A percentile compares a stretch with the other conserved stretches of the same genome.
Conservation (phyloP, 2,113 vertebrate species). For the Hipposideros armiger region DNA sequence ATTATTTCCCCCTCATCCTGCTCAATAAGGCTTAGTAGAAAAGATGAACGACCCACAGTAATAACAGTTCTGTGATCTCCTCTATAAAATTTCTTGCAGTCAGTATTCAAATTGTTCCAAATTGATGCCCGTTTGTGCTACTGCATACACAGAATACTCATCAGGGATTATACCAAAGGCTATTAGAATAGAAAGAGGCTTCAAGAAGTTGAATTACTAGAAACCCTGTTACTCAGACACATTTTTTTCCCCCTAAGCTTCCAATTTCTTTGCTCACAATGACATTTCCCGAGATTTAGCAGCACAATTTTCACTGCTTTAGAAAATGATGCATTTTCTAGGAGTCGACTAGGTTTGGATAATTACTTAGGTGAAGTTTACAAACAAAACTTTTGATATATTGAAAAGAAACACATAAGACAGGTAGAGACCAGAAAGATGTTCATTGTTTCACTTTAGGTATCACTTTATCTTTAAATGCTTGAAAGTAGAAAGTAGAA, state of each 20-base stretch:
- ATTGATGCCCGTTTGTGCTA: constrained; percentile 60
- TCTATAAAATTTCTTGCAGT: constrained; percentile 30
- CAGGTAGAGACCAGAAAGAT: background rate
- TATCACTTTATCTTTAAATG: background rate
- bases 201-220: constrained; percentile 65
- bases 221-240: constrained; percentile 50
- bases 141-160: constrained; percentile 22
- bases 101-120: constrained; percentile 58
- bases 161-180: constrained; percentile 51
- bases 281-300: constrained; percentile 16
- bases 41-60: constrained; percentile 28
- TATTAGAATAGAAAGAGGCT: constrained; percentile 60
- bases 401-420: background rate
- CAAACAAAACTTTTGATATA: constrained; percentile 49
- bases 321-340: constrained; percentile 64
- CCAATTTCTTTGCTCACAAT: constrained; percentile 56
- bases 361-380: constrained; percentile 61
- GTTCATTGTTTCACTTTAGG: background rate
- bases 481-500: background rate
- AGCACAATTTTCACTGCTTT: constrained; percentile 52
- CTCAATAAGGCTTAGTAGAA: background rate
- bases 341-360: constrained; percentile 27
- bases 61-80: background rate
- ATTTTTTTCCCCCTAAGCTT: constrained; percentile 19
- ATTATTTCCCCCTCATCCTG: constrained; percentile 18